These are phyloP conservation scores for Nephrotoma flavescens DNA, from an alignment of 2,888 invertebrate genomes.

Conservation along the genomic window DNA sequence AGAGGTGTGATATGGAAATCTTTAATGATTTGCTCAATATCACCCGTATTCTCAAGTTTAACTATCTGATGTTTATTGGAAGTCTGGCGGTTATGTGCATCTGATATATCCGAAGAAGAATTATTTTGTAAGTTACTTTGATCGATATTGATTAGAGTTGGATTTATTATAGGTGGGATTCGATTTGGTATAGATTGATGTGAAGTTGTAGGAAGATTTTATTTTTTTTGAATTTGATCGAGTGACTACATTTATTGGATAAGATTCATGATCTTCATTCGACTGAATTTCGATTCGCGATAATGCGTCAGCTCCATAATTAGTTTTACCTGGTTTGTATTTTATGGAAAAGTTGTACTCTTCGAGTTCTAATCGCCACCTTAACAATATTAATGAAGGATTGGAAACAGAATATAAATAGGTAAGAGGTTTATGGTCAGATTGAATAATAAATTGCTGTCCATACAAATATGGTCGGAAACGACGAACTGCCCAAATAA, in stretches of 20 bases:
- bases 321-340: not conserved
- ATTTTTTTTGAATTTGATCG: not conserved
- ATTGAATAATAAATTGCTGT: not conserved
- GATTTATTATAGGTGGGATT: too few species aligned
- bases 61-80: not conserved
- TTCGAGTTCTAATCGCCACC: conserved; percentile 3
- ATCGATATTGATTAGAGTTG: not conserved
- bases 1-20: conserved; percentile 8
- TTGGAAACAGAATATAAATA: not conserved
- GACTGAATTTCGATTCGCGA: conserved; percentile 2
- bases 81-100: not conserved
- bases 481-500: not conserved
- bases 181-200: too few species aligned
- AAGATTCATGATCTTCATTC: not conserved
- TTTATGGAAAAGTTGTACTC: not conserved
- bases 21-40: not conserved
- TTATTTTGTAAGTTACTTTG: not conserved
- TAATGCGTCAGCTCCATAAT: not conserved
- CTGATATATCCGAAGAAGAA: not conserved
- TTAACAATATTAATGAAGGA: not conserved
- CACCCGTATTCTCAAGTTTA: not conserved
- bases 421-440: not conserved
- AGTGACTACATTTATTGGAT: not conserved
- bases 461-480: conserved; percentile 1
- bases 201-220: too few species aligned